phyloP scores from a whole-genome alignment of 1,140 invertebrate genomes.

The Hylaeus anthracinus region DNA sequence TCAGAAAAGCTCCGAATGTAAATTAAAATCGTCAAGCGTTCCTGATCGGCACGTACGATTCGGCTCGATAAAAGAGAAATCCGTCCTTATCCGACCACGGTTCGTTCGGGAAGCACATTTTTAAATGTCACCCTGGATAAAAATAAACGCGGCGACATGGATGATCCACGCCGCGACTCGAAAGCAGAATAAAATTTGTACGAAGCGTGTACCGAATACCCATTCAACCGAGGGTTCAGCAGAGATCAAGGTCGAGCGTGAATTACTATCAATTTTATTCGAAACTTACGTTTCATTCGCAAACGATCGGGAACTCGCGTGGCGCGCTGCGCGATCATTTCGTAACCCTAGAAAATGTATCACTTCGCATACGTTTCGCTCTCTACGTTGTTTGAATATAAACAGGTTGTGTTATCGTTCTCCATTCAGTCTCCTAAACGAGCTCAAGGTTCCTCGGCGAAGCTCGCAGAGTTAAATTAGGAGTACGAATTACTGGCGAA shows the following conservation, averaged over 20 bases:
- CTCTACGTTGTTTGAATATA: conserved; percentile 16
- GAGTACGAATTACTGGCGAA: background rate
- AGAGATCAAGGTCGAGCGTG: background rate
- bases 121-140: conserved; percentile 6
- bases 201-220: background rate
- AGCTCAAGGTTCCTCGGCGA: conserved; percentile 31
- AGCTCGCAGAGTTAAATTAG: background rate
- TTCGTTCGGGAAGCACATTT: background rate
- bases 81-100: conserved; percentile 2
- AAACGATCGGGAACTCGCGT: no score
- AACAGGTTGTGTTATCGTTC: conserved; percentile 31
- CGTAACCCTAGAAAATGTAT: conserved; percentile 27
- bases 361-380: conserved; percentile 10
- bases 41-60: conserved; percentile 1
- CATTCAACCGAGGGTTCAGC: background rate
- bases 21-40: no score
- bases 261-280: background rate
- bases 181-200: background rate
- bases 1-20: no score
- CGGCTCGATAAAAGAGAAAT: background rate
- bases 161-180: background rate
- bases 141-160: conserved; percentile 3
- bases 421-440: conserved; percentile 30
- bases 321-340: background rate
- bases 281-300: background rate